Base-by-base conservation (phyloP, 2,113 vertebrate species). In the Ptyas mucosa region DNA sequence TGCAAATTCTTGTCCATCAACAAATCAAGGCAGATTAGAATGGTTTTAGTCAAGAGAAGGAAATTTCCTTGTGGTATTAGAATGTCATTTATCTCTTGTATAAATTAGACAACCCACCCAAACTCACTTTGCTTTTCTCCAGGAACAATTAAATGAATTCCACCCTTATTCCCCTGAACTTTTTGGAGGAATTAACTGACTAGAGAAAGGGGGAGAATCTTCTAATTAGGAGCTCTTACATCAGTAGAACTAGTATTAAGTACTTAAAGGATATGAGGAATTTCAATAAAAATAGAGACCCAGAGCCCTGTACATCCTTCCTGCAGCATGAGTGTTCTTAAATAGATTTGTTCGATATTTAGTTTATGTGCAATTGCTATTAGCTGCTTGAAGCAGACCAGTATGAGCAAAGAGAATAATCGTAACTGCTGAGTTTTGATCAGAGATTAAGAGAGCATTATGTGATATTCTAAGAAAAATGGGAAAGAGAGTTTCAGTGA, bases 121-220 rank as follows among this genome's bases (percentile, higher is more conserved):
- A 20, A 34, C 69, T 58, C 85, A 58, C 21, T 55, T 11, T 58
- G 85, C 46, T 89, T 88, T 91, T 61, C 29, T 91, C 10, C 54
- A 61, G 39, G 69, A 85, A 43, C 51, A 93, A 95, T 95, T 94
- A 95, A 87, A 8, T 20, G 2, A 91, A 61, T 57, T 95, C 58
- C 39, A 55, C 9, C 69, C 91, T 91, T 93, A 92, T 94, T 94
- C 39, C 89, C 43, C 46, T 20, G 11, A 87, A 54, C 93, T 18
- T 92, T 29, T 90, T 93, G 20, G 87, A 94, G n/a, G 11, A 96
- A 87, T 92, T 89, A 75, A 52, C n/a, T 89, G 87, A 54, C 89
- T 92, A 26, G 34, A 81, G 88, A 75, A 94, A 89, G 29, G 4
- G 15, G 5, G 39, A 94, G 92, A 18, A 34, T 87, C 11, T 23